Conservation (phyloP, 2,888 invertebrate species). For the Aleiodes testaceus region DNA sequence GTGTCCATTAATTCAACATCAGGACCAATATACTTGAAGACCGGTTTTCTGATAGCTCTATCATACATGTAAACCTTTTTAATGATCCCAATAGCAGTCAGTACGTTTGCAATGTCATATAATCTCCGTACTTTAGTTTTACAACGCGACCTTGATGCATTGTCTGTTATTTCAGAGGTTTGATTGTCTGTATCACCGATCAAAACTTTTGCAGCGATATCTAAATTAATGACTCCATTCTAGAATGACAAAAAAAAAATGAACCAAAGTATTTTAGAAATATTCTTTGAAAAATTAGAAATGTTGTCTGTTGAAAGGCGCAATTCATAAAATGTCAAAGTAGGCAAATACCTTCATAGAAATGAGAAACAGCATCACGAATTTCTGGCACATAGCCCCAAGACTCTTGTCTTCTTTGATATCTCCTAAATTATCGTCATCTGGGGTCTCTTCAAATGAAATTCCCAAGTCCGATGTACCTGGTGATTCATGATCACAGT, state of each 20-base stretch:
- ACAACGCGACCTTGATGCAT: slow-evolving; percentile 72
- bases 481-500: slow-evolving; percentile 47
- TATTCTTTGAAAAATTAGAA: background rate
- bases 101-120: slow-evolving; percentile 86
- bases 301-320: background rate
- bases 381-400: slow-evolving; percentile 81
- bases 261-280: slow-evolving; percentile 45
- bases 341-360: slow-evolving; percentile 76
- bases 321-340: background rate
- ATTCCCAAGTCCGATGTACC: slow-evolving; percentile 45
- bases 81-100: slow-evolving; percentile 83
- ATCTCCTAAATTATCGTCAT: slow-evolving; percentile 64
- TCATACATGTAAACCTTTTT: slow-evolving; percentile 79
- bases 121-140: slow-evolving; percentile 82
- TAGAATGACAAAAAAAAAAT: slow-evolving; percentile 62
- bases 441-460: slow-evolving; percentile 53
- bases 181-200: slow-evolving; percentile 76
- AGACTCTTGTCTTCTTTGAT: slow-evolving; percentile 79
- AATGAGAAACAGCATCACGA: slow-evolving; percentile 82
- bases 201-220: slow-evolving; percentile 80
- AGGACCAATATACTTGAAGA: slow-evolving; percentile 80
- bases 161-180: slow-evolving; percentile 70
- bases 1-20: slow-evolving; percentile 57
- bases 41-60: slow-evolving; percentile 78
- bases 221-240: slow-evolving; percentile 80